These are phyloP conservation scores for Lytechinus variegatus DNA, from an alignment of 35 echinoderm and acorn worm genomes.

Conservation along the genomic window DNA sequence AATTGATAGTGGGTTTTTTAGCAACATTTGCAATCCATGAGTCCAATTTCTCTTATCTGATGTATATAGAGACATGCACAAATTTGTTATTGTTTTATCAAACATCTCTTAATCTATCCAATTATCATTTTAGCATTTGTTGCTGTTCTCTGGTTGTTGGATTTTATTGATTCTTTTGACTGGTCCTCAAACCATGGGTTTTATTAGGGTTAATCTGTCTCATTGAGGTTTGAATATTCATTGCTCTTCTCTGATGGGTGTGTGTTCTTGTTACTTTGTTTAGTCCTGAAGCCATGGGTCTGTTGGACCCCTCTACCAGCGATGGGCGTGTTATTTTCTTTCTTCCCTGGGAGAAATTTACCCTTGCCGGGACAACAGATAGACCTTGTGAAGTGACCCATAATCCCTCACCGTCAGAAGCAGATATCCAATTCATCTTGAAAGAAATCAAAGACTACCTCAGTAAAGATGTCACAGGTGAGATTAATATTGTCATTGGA, in stretches of 20 bases:
- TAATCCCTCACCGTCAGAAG: slow-evolving; percentile 81
- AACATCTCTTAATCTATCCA: no score
- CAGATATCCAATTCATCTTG: slow-evolving; percentile 97
- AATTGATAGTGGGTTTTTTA: no score
- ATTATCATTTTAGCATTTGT: no score
- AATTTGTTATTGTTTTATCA: no score
- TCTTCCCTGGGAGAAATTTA: slow-evolving; percentile 95
- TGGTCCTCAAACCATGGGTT: no score
- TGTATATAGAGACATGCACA: no score
- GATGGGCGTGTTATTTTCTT: slow-evolving; percentile 99
- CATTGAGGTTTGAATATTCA: neutral
- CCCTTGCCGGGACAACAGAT: slow-evolving; percentile 93
- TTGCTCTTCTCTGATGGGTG: neutral
- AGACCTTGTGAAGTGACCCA: slow-evolving; percentile 84
- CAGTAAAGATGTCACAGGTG: slow-evolving; percentile 92
- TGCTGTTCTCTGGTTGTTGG: no score
- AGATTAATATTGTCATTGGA: neutral
- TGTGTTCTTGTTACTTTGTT: neutral
- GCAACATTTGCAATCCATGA: no score
- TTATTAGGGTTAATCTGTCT: no score
- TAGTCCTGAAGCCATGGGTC: slow-evolving; percentile 92
- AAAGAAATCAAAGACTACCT: slow-evolving; percentile 96
- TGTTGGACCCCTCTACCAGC: slow-evolving; percentile 94
- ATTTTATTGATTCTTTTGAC: no score
- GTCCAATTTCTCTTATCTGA: no score